Conservation (phyloP, 2,888 invertebrate species). For the Drymonia ruficornis region DNA sequence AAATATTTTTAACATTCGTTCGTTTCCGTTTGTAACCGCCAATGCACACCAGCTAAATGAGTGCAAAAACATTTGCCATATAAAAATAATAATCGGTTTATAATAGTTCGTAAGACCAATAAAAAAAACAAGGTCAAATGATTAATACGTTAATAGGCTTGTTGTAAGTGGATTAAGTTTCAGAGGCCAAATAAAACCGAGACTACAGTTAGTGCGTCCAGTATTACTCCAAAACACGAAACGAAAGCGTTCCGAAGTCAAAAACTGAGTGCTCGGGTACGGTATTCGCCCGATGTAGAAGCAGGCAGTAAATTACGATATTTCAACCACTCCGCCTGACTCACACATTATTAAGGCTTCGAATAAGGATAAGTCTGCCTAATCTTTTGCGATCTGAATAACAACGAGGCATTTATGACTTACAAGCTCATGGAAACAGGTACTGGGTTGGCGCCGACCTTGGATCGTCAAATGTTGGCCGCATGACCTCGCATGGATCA, state of each 20-base stretch:
- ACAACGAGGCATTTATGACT: slow-evolving; percentile 45
- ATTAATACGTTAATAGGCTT: slow-evolving; percentile 8
- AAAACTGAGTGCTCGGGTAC: too few relatives aligned
- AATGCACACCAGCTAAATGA: slow-evolving; percentile 24
- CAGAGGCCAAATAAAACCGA: neutral
- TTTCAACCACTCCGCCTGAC: neutral
- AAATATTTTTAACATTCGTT: slow-evolving; percentile 4
- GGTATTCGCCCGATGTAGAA: too few relatives aligned
- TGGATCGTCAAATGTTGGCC: slow-evolving; percentile 69
- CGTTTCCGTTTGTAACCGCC: slow-evolving; percentile 15
- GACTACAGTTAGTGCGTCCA: too few relatives aligned
- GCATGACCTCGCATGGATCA: slow-evolving; percentile 63
- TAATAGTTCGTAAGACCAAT: slow-evolving; percentile 23
- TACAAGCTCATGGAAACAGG: slow-evolving; percentile 42
- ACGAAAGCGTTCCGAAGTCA: too few relatives aligned
- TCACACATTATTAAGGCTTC: neutral
- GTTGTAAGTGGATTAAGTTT: slow-evolving; percentile 16
- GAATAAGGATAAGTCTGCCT: slow-evolving; percentile 8
- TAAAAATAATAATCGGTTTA: slow-evolving; percentile 21
- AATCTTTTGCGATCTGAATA: slow-evolving; percentile 47
- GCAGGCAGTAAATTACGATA: neutral
- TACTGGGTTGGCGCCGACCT: slow-evolving; percentile 56
- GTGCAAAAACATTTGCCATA: slow-evolving; percentile 18
- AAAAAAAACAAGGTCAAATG: slow-evolving; percentile 24
- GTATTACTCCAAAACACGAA: too few relatives aligned